Base-by-base conservation (phyloP, 2,888 invertebrate genomes). In the Tiliacea citrago region DNA sequence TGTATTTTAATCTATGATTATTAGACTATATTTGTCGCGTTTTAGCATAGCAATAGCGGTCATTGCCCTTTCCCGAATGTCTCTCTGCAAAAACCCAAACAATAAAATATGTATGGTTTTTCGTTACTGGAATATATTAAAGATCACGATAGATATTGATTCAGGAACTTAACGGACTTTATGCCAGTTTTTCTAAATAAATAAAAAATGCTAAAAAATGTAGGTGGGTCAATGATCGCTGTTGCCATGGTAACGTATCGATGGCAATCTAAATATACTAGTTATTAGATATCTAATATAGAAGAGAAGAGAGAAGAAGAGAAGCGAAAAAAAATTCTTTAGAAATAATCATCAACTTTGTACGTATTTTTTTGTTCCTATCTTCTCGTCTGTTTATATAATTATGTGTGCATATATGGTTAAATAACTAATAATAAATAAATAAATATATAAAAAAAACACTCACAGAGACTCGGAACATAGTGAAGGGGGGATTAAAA, bases 401-500 rank as follows among this genome's bases (percentile, higher is more conserved):
- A n/a, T n/a, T n/a, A 13, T 53, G 53, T 53, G 5, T 49, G 16
- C 16, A 47, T 16, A 16, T 4, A 51, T n/a, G 55, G 24, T 55
- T 55, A 55, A 7, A 13, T 24, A 24, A 29, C 5, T n/a, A n/a
- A n/a, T n/a, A n/a, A 29, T 29, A 29, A 29, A 29, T 39, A 39
- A n/a, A 18, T 18, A 29, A 16, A 6, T 53, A 53, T 12, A 39
- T n/a, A 35, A 49, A 49, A n/a, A 67, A 0, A 67, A 0, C 35
- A 88, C 92, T 91, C 85, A 93, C 95, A 61, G 85, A 87, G 62
- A 95, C 87, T 85, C 86, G 90, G 72, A 95, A 95, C 68, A 85
- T 81, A 2, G 79, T 77, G 39, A 39, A 49, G 2, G 94, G 94
- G 0, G 92, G 84, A 18, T 83, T 53, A 53, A 92, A 87, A 5